Base-by-base conservation (phyloP, 2,113 vertebrate species). In the Dipodomys ordii region DNA sequence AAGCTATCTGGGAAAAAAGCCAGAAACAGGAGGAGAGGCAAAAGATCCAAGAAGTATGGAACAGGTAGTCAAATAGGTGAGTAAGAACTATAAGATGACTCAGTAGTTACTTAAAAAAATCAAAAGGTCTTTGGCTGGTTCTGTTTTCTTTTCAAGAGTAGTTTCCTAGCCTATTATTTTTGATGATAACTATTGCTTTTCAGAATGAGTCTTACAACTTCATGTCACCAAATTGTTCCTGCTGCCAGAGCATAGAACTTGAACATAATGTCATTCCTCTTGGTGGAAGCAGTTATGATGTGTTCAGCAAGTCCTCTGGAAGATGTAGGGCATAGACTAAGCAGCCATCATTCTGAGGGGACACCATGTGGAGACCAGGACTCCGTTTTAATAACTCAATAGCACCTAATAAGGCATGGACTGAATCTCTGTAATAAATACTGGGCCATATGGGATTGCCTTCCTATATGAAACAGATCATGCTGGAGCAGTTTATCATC, bases 41-140 rank as follows among this genome's bases (percentile, higher is more conserved):
- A 9, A 9, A 53, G 12, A 13, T 57, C 53, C 53, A 57, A 57
- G 39, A 30, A 71, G 49, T 46, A 77, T 77, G 49, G n/a, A 23
- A 65, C 28, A 82, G 15, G 9, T 6, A 80, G 73, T 30, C 80
- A 60, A 80, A 30, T 74, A 28, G 27, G 44, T 83, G 67, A 68
- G 23, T 80, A 62, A 88, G 57, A 72, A 35, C 20, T 57, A 19
- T 57, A 53, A 53, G 53, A 18, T 13, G 15, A 57, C 12, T 57
- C 53, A 57, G 53, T 57, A 71, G 25, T 72, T 69, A 80, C 65
- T 65, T 72, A 57, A 77, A 57, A 77, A 46, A 93, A 91, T 91
- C 49, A 65, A 83, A 78, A 74, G 13, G 13, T 2, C 6, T 81
- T 88, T 80, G 53, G 20, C 15, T 64, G 27, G 27, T 64, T 72